Conservation (phyloP, 2,888 invertebrate genomes). For the Oasisia sp. region DNA sequence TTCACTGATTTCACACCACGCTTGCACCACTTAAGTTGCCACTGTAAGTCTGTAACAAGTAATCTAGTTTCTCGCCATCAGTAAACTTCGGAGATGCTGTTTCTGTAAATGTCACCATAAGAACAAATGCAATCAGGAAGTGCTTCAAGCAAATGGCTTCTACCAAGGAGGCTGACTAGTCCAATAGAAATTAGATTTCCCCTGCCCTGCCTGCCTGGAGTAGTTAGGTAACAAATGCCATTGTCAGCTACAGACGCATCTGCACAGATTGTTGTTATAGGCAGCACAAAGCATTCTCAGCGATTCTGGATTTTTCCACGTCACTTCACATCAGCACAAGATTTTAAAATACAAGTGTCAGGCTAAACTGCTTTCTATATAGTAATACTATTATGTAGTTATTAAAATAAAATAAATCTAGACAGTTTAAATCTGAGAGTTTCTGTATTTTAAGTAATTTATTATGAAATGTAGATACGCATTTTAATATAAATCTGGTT, state of each 20-base stretch:
- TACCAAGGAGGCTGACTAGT: not conserved
- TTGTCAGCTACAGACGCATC: not conserved
- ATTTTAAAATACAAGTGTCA: too few species aligned
- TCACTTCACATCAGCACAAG: not conserved
- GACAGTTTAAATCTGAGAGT: too few species aligned
- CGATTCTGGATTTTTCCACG: not conserved
- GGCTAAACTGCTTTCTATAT: too few species aligned
- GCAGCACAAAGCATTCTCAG: not conserved
- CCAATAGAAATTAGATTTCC: constrained; percentile 4
- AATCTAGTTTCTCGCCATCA: not conserved
- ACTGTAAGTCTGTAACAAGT: not conserved
- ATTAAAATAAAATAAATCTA: too few species aligned
- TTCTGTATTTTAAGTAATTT: too few species aligned
- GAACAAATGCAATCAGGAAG: constrained; percentile 10
- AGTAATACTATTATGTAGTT: too few species aligned
- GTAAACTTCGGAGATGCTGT: not conserved
- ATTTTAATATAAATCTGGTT: too few species aligned
- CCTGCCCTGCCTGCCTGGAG: not conserved
- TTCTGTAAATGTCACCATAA: not conserved
- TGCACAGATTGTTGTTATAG: not conserved
- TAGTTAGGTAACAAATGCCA: not conserved
- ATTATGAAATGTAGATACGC: too few species aligned
- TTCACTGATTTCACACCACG: not conserved
- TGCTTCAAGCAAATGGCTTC: not conserved
- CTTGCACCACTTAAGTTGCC: not conserved